Percentiles rank a stretch among this genome's conserved stretches.
Evolutionary conservation across 2,113 vertebrate genomes (phyloP).

Genomic region (Delphinus delphis): DNA sequence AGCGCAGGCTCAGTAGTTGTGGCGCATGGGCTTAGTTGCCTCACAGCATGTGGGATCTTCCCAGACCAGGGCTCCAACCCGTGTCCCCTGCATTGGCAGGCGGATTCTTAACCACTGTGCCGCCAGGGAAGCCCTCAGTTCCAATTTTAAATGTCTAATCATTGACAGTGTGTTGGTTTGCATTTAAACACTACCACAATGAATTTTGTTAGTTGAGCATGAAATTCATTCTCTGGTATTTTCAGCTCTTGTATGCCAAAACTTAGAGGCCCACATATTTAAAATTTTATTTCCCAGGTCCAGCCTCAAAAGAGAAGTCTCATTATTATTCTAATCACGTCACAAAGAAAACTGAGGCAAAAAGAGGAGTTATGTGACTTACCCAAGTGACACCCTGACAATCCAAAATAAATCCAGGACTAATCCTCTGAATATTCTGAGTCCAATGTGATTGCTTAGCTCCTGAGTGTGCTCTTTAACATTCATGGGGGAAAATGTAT

Average conservation of each 20-base stretch:
- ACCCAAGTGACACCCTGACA: background rate
- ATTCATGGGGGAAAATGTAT: background rate
- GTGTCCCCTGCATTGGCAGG: no score
- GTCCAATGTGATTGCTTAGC: background rate
- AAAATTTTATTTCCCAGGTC: background rate
- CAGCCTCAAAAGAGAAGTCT: background rate
- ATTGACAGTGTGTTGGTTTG: background rate
- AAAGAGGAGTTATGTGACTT: background rate
- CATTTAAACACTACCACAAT: constrained; percentile 45
- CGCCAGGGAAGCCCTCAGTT: no score
- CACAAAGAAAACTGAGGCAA: constrained; percentile 44
- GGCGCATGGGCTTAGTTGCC: no score
- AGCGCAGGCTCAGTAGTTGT: no score
- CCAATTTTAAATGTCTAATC: constrained; percentile 50
- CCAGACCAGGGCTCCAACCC: no score
- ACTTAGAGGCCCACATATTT: constrained; percentile 16
- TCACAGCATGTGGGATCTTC: no score
- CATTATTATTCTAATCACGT: constrained; percentile 27
- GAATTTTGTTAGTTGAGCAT: constrained; percentile 41
- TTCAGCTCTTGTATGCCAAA: constrained; percentile 31
- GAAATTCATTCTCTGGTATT: constrained; percentile 51
- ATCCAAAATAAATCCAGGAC: constrained; percentile 22
- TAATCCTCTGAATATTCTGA: constrained; percentile 26
- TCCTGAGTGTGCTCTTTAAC: constrained; percentile 37
- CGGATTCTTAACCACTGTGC: no score